A percentile compares a stretch with the other conserved stretches of the same genome.
phyloP scores from a whole-genome alignment of 2,113 vertebrate species.

The Oreochromis spilurus region DNA sequence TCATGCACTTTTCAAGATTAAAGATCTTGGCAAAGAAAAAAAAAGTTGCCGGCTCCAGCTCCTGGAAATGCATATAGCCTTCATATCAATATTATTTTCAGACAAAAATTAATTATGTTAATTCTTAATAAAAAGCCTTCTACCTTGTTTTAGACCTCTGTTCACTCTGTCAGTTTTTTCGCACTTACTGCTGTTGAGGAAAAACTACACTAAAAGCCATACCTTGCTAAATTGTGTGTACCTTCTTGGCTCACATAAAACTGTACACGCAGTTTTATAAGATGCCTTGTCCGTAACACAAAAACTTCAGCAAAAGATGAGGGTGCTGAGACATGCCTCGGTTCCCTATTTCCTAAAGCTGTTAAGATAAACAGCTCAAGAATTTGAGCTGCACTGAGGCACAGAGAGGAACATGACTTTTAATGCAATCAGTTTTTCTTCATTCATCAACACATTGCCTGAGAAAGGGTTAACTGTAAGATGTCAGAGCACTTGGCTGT shows the following conservation, averaged over 20 bases:
- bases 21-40: background rate
- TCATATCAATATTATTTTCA: background rate
- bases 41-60: background rate
- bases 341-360: background rate
- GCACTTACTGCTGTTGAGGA: background rate
- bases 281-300: background rate
- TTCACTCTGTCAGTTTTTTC: background rate
- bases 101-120: too few relatives aligned
- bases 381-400: background rate
- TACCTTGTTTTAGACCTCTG: too few relatives aligned
- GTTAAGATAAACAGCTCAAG: background rate
- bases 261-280: constrained; percentile 15
- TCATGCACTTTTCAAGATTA: background rate
- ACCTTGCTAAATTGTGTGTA: constrained; percentile 1
- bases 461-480: background rate
- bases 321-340: background rate
- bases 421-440: background rate
- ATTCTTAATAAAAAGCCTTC: too few relatives aligned
- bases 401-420: background rate
- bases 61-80: background rate
- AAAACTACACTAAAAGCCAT: background rate
- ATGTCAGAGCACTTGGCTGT: background rate
- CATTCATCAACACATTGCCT: background rate
- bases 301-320: background rate
- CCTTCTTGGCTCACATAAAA: background rate